Evolutionary conservation across 1,140 invertebrate genomes (phyloP).

Genomic region (Heliconius eleuchia): DNA sequence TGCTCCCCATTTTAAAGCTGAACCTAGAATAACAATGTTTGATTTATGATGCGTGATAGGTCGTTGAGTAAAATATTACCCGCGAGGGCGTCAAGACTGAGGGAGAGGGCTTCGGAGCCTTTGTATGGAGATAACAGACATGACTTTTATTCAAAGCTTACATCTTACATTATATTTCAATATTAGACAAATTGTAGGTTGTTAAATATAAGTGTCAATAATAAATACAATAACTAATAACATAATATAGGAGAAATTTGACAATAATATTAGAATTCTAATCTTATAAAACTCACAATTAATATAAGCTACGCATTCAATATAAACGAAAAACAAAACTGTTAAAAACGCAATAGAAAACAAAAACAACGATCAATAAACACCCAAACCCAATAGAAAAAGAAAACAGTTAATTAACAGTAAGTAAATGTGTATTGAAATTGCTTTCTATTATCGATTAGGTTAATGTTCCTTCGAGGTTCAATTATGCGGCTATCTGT

Average conservation of each 20-base stretch:
- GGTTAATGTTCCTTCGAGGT: conserved; percentile 25
- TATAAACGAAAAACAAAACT: no score
- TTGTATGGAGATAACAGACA: conserved; percentile 30
- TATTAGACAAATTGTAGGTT: conserved; percentile 9
- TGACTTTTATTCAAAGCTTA: conserved; percentile 24
- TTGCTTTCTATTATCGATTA: conserved; percentile 33
- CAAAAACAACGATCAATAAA: background rate
- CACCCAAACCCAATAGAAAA: background rate
- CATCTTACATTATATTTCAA: conserved; percentile 11
- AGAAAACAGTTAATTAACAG: conserved; percentile 7
- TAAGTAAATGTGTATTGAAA: conserved; percentile 17
- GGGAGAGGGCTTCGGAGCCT: conserved; percentile 35
- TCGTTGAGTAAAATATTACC: conserved; percentile 64
- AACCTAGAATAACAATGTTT: conserved; percentile 57
- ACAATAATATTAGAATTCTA: no score
- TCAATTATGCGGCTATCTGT: conserved; percentile 34
- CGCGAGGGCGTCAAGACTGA: conserved; percentile 67
- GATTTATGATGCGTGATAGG: conserved; percentile 67
- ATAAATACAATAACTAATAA: no score
- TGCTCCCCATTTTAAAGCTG: conserved; percentile 56
- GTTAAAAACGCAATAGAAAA: background rate
- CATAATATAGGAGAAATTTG: no score
- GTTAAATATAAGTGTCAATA: background rate
- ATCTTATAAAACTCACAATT: no score
- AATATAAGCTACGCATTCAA: no score